Conservation (phyloP, 2,113 vertebrate species). For the Oryctolagus cuniculus region DNA sequence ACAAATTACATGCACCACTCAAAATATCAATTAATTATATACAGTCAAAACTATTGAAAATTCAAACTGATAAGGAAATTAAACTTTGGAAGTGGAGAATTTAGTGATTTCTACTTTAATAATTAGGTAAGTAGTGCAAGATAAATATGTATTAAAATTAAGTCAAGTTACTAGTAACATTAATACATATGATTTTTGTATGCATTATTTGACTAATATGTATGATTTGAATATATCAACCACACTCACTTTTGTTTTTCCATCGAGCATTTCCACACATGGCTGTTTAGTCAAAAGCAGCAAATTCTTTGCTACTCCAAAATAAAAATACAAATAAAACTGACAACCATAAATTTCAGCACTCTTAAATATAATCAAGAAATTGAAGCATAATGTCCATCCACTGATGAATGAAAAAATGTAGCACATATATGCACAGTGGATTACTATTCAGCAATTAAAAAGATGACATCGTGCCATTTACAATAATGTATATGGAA, state of each 20-base stretch:
- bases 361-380: no score
- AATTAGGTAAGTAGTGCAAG: not conserved
- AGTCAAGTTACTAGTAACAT: not conserved
- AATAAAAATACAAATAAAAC: conserved; percentile 12
- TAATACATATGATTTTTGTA: not conserved
- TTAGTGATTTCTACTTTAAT: not conserved
- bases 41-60: not conserved
- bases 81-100: not conserved
- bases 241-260: not conserved
- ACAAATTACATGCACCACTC: not conserved
- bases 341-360: not conserved
- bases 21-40: not conserved
- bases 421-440: no score
- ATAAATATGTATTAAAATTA: not conserved
- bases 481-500: no score
- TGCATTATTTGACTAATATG: not conserved
- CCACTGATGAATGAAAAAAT: no score
- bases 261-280: not conserved
- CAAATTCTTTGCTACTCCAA: not conserved
- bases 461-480: no score
- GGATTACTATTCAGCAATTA: no score
- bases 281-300: not conserved
- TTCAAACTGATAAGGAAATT: not conserved
- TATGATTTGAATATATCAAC: not conserved
- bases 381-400: no score